A percentile compares a stretch with the other conserved stretches of the same genome.
Conservation (phyloP, 2,113 vertebrate genomes). For the Lota lota region DNA sequence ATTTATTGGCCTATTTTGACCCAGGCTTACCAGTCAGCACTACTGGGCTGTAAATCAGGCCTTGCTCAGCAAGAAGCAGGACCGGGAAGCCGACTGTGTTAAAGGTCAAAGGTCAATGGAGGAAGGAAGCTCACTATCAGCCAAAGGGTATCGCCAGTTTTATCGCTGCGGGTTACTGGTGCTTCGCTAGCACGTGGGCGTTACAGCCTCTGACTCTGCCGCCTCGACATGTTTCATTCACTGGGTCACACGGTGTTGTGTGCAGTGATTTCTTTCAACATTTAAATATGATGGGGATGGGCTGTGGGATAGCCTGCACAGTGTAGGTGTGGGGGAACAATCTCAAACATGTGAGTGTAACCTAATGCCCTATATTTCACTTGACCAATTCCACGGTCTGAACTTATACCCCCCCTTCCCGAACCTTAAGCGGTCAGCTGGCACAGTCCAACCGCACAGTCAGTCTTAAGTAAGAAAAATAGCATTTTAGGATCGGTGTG, state of each 20-base stretch:
- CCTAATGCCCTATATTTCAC: slow-evolving; percentile 21
- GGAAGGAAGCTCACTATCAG: slow-evolving; percentile 39
- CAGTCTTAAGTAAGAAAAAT: slow-evolving; percentile 37
- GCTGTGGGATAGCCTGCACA: too few relatives aligned
- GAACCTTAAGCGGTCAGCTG: slow-evolving; percentile 44
- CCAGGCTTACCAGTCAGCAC: slow-evolving; percentile 49
- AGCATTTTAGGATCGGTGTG: slow-evolving; percentile 27
- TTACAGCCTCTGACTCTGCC: too few relatives aligned
- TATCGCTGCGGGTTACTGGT: slow-evolving; percentile 21
- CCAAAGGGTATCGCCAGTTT: slow-evolving; percentile 21
- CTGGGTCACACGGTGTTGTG: too few relatives aligned
- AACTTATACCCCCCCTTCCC: not conserved
- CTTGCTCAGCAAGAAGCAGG: slow-evolving; percentile 31
- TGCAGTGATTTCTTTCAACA: too few relatives aligned
- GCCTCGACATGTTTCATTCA: too few relatives aligned
- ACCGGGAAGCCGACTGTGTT: slow-evolving; percentile 31
- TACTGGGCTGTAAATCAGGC: slow-evolving; percentile 59
- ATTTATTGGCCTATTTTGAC: slow-evolving; percentile 54
- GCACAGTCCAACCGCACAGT: slow-evolving; percentile 46
- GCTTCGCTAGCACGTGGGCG: not conserved
- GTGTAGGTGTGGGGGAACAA: too few relatives aligned
- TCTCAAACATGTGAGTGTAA: slow-evolving; percentile 11
- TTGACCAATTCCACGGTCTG: slow-evolving; percentile 40
- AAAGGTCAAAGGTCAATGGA: slow-evolving; percentile 46
- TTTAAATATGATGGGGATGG: too few relatives aligned